Percentiles rank a stretch among this genome's conserved stretches.
phyloP scores from a whole-genome alignment of 2,113 vertebrate species.

The Alaudala cheleensis region DNA sequence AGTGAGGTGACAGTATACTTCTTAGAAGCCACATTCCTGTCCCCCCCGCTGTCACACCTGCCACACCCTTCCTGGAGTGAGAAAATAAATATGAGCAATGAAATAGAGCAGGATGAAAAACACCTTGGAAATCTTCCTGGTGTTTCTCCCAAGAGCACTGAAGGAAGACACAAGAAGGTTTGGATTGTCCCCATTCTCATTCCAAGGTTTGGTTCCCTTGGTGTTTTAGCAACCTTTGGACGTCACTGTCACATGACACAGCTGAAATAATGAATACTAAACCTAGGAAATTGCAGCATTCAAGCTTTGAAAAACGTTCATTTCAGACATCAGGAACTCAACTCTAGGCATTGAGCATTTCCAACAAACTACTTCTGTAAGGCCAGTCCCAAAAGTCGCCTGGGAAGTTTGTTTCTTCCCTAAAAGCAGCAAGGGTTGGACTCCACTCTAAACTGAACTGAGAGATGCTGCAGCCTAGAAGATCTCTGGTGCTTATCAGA shows the following conservation, averaged over 20 bases:
- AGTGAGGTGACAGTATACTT: neutral
- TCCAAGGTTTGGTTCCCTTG: neutral
- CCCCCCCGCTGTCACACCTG: neutral
- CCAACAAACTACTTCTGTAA: neutral
- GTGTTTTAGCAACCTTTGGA: neutral
- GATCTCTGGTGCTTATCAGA: neutral
- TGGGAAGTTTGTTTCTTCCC: neutral
- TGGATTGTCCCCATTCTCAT: neutral
- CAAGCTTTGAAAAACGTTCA: neutral
- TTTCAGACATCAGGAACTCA: neutral
- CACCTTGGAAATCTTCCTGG: neutral
- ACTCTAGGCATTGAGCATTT: neutral
- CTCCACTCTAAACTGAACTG: neutral
- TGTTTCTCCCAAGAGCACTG: neutral
- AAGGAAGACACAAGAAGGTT: neutral
- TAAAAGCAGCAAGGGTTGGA: neutral
- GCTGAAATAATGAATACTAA: neutral
- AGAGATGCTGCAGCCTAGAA: neutral
- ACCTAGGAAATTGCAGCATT: neutral
- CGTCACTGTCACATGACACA: fast-evolving
- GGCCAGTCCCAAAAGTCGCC: neutral
- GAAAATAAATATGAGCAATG: neutral
- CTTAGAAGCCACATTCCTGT: neutral
- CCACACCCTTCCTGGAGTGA: neutral
- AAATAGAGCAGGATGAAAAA: neutral